These are phyloP conservation scores for Muscicapa adusta DNA, from an alignment of 2,113 vertebrate genomes.

Conservation along the genomic window DNA sequence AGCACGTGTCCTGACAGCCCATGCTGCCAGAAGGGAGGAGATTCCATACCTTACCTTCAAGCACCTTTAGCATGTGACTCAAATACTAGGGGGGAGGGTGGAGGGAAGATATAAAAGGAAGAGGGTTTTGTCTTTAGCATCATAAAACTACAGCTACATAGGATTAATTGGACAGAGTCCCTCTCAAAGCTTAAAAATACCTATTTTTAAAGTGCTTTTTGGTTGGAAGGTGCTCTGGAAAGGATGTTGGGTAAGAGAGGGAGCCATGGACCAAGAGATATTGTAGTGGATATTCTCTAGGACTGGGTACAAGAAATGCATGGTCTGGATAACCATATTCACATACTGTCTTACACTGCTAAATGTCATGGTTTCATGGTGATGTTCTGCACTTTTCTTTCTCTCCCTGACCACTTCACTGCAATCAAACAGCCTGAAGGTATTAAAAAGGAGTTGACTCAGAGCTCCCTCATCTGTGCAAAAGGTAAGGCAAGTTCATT, in stretches of 20 bases:
- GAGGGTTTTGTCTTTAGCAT: not conserved
- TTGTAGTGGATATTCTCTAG: not conserved
- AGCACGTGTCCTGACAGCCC: not conserved
- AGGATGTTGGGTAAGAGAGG: not conserved
- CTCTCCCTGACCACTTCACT: not conserved
- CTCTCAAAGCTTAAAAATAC: not conserved
- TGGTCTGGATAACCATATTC: not conserved
- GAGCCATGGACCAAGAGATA: not conserved
- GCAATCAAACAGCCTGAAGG: constrained; percentile 66
- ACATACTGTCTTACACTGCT: not conserved
- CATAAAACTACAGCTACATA: not conserved
- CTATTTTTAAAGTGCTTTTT: not conserved
- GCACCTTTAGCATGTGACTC: not conserved
- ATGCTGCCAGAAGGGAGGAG: not conserved
- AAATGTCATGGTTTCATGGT: not conserved
- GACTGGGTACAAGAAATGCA: not conserved
- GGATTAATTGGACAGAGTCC: not conserved
- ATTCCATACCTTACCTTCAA: not conserved
- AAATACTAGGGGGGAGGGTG: accelerated
- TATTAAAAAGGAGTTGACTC: constrained; percentile 66
- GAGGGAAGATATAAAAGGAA: not conserved
- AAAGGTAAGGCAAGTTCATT: constrained; percentile 61
- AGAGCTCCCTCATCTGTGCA: constrained; percentile 64
- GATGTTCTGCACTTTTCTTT: not conserved
- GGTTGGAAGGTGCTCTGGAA: not conserved